These are phyloP conservation scores for Lacanobia oleracea DNA, from an alignment of 2,888 invertebrate species.

Conservation along the genomic window DNA sequence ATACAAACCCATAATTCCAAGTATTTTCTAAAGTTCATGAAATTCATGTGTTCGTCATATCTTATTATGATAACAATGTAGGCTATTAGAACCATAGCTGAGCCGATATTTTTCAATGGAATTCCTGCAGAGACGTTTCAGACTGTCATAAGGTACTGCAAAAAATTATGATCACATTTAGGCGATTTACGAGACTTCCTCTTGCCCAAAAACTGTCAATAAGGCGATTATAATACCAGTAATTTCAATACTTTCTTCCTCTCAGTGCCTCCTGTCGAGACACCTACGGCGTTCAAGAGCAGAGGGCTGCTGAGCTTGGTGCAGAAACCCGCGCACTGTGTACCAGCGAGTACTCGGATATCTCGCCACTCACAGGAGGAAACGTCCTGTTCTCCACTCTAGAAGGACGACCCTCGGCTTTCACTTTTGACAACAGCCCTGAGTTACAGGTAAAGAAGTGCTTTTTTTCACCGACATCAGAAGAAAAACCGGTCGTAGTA, in stretches of 20 bases:
- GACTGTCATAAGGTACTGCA: not conserved
- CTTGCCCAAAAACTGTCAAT: too few species aligned
- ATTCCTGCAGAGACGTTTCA: too few species aligned
- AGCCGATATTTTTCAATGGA: not conserved
- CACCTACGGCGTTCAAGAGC: constrained; percentile 96
- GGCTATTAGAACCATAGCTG: not conserved
- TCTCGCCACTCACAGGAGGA: constrained; percentile 98
- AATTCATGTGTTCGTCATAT: too few species aligned
- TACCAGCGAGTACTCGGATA: constrained; percentile 99
- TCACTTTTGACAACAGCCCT: constrained; percentile 96
- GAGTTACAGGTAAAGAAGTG: constrained; percentile 94
- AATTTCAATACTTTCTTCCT: not conserved
- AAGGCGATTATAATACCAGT: not conserved
- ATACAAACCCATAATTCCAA: too few species aligned
- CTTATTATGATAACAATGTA: too few species aligned
- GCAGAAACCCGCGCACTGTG: constrained; percentile 98
- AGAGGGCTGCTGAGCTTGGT: constrained; percentile 92
- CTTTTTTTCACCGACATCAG: not conserved
- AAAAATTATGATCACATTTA: not conserved
- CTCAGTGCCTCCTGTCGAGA: constrained; percentile 97
- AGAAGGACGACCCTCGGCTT: constrained; percentile 98
- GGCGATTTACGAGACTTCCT: too few species aligned
- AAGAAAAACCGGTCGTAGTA: too few species aligned
- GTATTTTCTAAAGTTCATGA: too few species aligned
- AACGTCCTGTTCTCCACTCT: constrained; percentile 98